Conservation (phyloP, 2,888 invertebrate species). For the Andrena bucephala region DNA sequence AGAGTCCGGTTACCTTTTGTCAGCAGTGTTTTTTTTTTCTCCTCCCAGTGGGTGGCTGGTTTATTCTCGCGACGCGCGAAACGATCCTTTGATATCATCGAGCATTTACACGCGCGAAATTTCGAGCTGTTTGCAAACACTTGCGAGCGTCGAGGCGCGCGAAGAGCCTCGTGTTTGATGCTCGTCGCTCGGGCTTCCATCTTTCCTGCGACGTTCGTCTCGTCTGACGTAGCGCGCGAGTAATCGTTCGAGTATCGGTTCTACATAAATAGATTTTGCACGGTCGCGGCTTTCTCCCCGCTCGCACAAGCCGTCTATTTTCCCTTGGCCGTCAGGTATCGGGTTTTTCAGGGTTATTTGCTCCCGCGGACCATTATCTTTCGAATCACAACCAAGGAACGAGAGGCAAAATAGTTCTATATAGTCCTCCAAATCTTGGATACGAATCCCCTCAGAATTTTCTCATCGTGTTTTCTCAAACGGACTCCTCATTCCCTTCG, state of each 20-base stretch:
- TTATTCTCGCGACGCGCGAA: no score
- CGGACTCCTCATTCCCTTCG: neutral
- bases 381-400: slow-evolving; percentile 42
- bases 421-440: neutral
- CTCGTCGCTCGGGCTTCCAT: slow-evolving; percentile 27
- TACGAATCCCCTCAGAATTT: slow-evolving; percentile 2
- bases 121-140: slow-evolving; percentile 8
- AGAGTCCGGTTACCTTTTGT: no score
- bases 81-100: no score
- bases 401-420: slow-evolving; percentile 23
- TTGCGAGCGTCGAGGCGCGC: slow-evolving; percentile 2
- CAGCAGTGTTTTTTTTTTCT: no score
- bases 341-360: slow-evolving; percentile 61
- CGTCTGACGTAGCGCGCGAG: slow-evolving; percentile 32
- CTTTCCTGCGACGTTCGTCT: slow-evolving; percentile 36
- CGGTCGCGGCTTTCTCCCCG: slow-evolving; percentile 54
- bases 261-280: slow-evolving; percentile 70
- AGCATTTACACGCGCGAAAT: slow-evolving; percentile 14
- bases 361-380: slow-evolving; percentile 34
- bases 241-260: slow-evolving; percentile 64
- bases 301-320: slow-evolving; percentile 49
- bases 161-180: slow-evolving; percentile 35
- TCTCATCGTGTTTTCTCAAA: neutral
- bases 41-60: no score
- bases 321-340: slow-evolving; percentile 51